These are phyloP conservation scores for Mesopsocus fuscifrons DNA, from an alignment of 2,888 invertebrate genomes.

Conservation along the genomic window DNA sequence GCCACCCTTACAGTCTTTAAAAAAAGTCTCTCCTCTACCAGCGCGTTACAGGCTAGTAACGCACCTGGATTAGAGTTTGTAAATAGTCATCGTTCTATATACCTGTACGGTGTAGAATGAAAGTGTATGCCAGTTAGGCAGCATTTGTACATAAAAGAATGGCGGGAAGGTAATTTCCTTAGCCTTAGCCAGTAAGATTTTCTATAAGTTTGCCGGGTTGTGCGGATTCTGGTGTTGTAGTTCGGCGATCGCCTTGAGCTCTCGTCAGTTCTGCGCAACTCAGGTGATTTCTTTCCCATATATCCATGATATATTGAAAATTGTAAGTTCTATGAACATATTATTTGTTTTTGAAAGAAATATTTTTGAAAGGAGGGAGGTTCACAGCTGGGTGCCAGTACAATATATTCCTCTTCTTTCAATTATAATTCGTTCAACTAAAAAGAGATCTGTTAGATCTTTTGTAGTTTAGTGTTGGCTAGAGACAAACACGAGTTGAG, in stretches of 20 bases:
- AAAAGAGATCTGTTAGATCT: too few species aligned
- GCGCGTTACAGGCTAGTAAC: too few species aligned
- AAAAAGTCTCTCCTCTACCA: constrained; percentile 14
- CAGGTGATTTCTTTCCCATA: constrained; percentile 79
- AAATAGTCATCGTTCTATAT: too few species aligned
- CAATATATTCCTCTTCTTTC: too few species aligned
- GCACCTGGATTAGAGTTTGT: too few species aligned
- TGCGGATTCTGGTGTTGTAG: constrained; percentile 17
- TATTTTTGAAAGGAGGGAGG: too few species aligned
- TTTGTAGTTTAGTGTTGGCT: too few species aligned
- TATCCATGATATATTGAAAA: constrained; percentile 92
- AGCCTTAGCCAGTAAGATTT: constrained; percentile 15
- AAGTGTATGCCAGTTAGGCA: constrained; percentile 11
- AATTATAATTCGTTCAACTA: too few species aligned
- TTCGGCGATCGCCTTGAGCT: constrained; percentile 15
- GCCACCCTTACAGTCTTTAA: constrained; percentile 80
- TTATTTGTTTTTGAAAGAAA: constrained; percentile 12
- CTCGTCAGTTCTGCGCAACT: constrained; percentile 18
- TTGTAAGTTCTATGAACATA: constrained; percentile 90
- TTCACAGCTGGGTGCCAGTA: too few species aligned
- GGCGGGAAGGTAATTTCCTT: constrained; percentile 12
- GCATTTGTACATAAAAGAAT: constrained; percentile 17
- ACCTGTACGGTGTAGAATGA: neutral
- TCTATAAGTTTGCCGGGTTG: constrained; percentile 11
- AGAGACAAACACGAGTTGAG: too few species aligned